These are phyloP conservation scores for Philereme vetulata DNA, from an alignment of 2,888 invertebrate species.

Conservation along the genomic window DNA sequence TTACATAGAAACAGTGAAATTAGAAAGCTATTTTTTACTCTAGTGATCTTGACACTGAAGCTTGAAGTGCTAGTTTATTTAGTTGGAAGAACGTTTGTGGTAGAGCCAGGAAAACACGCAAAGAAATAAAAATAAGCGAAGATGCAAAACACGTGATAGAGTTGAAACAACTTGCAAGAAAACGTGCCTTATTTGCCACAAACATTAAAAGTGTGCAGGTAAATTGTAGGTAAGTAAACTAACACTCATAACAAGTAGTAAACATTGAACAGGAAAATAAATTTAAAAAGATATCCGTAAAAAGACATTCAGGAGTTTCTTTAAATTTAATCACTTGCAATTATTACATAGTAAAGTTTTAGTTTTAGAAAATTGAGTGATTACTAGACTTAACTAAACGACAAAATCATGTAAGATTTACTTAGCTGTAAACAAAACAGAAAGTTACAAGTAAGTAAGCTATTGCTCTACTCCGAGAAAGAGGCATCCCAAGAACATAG, in stretches of 20 bases:
- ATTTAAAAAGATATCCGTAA: neutral
- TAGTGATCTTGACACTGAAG: neutral
- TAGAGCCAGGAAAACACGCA: neutral
- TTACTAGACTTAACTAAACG: too few species aligned
- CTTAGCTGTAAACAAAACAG: too few species aligned
- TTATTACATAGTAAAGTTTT: neutral
- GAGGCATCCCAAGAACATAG: too few species aligned
- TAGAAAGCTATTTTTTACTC: neutral
- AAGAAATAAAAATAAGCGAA: neutral
- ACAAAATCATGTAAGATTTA: too few species aligned
- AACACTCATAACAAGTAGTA: slow-evolving; percentile 9
- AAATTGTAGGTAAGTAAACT: slow-evolving; percentile 6
- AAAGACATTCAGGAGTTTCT: neutral
- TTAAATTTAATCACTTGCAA: neutral
- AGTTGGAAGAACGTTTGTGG: neutral
- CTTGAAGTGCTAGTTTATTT: neutral
- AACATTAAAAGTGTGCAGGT: slow-evolving; percentile 9
- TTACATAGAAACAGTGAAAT: neutral
- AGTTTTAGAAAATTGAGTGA: too few species aligned
- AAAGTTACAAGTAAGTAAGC: too few species aligned
- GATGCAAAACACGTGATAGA: slow-evolving; percentile 4
- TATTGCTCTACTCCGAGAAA: too few species aligned
- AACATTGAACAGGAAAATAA: slow-evolving; percentile 20
- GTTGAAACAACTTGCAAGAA: neutral
- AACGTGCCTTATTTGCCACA: neutral